Evolutionary conservation across 2,113 vertebrate species (phyloP).

Genomic region (Sturnus vulgaris): DNA sequence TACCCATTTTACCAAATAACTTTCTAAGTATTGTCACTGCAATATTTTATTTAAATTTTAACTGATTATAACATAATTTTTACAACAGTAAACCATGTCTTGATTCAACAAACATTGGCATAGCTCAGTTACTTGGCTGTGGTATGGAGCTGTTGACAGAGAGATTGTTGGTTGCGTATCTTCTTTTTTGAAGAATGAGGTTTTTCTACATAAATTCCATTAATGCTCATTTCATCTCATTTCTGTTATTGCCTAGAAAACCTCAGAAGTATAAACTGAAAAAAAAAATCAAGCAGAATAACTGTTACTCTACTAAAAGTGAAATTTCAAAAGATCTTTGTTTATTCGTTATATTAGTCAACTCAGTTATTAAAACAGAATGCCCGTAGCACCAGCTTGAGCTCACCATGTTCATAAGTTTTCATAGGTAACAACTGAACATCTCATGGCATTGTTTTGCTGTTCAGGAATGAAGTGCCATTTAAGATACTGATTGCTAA

Average conservation of each 20-base stretch:
- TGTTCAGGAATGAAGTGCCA: background rate
- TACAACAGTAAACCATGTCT: background rate
- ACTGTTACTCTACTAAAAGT: background rate
- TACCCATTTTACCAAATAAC: background rate
- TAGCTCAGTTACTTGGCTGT: background rate
- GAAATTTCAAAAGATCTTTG: background rate
- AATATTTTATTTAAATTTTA: background rate
- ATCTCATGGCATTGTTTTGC: background rate
- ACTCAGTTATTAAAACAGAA: background rate
- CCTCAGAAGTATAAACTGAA: background rate
- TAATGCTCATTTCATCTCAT: background rate
- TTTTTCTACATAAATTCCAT: background rate
- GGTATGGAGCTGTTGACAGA: background rate
- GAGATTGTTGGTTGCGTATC: background rate
- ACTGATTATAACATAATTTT: background rate
- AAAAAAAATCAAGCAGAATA: background rate
- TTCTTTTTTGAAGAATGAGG: background rate
- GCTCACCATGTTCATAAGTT: background rate
- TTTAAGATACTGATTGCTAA: background rate
- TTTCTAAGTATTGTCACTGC: background rate
- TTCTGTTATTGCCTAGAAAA: background rate
- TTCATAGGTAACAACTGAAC: background rate
- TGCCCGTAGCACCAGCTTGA: background rate
- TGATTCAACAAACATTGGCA: background rate
- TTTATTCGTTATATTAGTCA: background rate